Conservation (phyloP, 2,113 vertebrate genomes). For the Oceanodroma tethys region DNA sequence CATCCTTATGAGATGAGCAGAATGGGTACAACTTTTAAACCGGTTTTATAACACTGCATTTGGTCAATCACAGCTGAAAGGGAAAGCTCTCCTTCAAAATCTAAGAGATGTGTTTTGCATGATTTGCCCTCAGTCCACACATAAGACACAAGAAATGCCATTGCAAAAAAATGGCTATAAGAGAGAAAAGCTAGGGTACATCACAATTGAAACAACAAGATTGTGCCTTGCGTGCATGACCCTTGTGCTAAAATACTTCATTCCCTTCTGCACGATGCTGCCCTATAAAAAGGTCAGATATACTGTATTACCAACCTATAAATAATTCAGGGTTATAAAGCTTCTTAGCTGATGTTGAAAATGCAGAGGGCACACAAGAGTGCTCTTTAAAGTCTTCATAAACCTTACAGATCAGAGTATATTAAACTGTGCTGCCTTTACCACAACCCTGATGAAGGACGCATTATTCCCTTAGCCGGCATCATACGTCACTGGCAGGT, state of each 20-base stretch:
- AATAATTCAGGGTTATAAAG: conserved; percentile 63
- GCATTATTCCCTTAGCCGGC: background rate
- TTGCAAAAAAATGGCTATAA: background rate
- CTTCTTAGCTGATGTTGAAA: conserved; percentile 38
- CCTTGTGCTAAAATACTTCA: background rate
- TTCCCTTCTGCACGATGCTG: background rate
- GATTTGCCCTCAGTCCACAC: background rate
- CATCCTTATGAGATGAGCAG: background rate
- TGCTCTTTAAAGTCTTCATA: conserved; percentile 22
- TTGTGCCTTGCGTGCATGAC: background rate
- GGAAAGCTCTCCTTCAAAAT: background rate
- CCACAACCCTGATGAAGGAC: background rate
- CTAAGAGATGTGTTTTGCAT: background rate
- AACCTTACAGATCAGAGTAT: background rate
- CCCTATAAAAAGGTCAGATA: conserved; percentile 37
- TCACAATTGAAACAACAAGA: background rate
- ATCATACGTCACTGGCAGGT: background rate
- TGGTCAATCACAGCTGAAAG: background rate
- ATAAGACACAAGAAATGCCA: background rate
- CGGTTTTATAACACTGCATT: background rate
- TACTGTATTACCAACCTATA: conserved; percentile 52
- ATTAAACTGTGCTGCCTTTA: background rate
- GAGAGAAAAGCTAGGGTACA: background rate
- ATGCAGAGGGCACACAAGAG: conserved; percentile 19
- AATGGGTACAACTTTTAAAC: background rate